Percentiles rank a stretch among this genome's conserved stretches.
Evolutionary conservation across 2,113 vertebrate genomes (phyloP).

Genomic region (Rhinichthys klamathensis): DNA sequence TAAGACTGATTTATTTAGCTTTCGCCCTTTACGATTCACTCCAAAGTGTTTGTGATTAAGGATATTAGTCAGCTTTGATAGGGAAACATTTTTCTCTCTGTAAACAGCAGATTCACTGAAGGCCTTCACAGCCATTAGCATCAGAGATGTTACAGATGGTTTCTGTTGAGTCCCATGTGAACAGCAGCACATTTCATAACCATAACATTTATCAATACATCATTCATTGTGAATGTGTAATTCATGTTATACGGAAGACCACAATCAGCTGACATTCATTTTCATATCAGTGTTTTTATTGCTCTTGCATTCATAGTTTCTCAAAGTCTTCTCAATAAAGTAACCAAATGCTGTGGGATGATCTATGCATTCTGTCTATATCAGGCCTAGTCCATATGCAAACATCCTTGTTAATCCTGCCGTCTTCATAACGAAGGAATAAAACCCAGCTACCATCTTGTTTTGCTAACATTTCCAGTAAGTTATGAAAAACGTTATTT

Average conservation of each 20-base stretch:
- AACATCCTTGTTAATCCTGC: background rate
- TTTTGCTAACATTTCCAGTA: too few species aligned
- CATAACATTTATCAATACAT: background rate
- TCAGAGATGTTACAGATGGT: background rate
- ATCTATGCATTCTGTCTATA: background rate
- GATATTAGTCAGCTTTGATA: background rate
- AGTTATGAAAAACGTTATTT: too few species aligned
- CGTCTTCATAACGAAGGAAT: background rate
- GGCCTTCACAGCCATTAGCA: background rate
- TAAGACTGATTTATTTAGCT: background rate
- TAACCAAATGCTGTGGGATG: conserved; percentile 24
- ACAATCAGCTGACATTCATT: background rate
- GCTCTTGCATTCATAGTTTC: conserved; percentile 21
- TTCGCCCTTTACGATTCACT: background rate
- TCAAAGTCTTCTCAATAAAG: conserved; percentile 12
- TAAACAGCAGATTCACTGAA: background rate
- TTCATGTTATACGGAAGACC: background rate
- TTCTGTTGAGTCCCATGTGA: background rate
- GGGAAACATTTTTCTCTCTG: background rate
- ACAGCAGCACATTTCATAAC: background rate
- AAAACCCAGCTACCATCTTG: too few species aligned
- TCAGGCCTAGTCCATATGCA: background rate
- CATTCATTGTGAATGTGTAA: background rate
- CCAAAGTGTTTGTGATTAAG: background rate
- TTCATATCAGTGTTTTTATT: conserved; percentile 22